These are phyloP conservation scores for Chloroclysta siterata DNA, from an alignment of 2,888 invertebrate genomes.

Conservation along the genomic window DNA sequence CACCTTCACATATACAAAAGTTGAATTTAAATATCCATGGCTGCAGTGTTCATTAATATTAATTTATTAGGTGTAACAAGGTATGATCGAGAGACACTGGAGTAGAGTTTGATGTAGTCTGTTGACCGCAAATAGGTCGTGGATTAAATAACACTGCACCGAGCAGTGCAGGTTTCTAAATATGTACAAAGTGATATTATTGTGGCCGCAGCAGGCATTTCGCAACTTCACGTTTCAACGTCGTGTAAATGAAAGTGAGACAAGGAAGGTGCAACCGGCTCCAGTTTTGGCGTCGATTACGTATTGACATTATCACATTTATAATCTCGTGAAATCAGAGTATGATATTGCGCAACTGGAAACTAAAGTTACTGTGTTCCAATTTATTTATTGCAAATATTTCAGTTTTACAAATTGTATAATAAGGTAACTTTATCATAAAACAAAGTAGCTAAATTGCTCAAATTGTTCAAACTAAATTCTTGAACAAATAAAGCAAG, in stretches of 20 bases:
- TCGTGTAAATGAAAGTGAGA: slow-evolving; percentile 45
- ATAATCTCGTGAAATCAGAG: slow-evolving; percentile 40
- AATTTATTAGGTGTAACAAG: slow-evolving; percentile 6
- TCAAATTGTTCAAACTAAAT: background rate
- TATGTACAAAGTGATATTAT: slow-evolving; percentile 75
- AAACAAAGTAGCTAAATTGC: background rate
- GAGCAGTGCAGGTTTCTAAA: slow-evolving; percentile 78
- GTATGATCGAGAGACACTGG: slow-evolving; percentile 37
- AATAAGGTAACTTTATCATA: slow-evolving; percentile 7
- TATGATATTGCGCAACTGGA: slow-evolving; percentile 36
- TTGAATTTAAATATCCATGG: too few relatives aligned
- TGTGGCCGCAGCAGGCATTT: slow-evolving; percentile 73
- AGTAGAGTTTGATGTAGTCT: slow-evolving; percentile 54
- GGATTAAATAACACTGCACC: slow-evolving; percentile 77
- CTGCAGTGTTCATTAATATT: too few relatives aligned
- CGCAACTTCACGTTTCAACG: slow-evolving; percentile 55
- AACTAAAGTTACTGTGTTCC: slow-evolving; percentile 22
- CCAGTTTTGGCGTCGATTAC: slow-evolving; percentile 45
- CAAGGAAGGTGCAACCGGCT: slow-evolving; percentile 43
- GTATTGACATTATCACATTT: slow-evolving; percentile 41
- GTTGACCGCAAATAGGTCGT: slow-evolving; percentile 81
- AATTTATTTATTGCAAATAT: slow-evolving; percentile 10
- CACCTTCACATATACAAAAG: too few relatives aligned
- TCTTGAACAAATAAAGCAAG: slow-evolving; percentile 11
- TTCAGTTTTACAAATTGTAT: background rate